phyloP scores from a whole-genome alignment of 2,888 invertebrate species.

The Tiphia femorata region DNA sequence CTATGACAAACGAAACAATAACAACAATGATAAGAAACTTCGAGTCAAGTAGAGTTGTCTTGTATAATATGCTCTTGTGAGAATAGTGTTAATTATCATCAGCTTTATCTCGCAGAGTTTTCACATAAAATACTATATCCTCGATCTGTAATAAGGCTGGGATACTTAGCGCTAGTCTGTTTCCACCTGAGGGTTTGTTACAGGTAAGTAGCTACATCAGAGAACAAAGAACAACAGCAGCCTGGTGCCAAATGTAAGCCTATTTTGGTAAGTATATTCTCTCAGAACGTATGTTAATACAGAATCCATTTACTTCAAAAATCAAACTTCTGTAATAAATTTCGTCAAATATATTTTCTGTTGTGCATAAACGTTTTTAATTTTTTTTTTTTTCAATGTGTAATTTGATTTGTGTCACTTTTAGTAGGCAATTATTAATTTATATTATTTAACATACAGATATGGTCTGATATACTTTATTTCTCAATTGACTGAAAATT shows the following conservation, averaged over 20 bases:
- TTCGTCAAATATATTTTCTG: too few species aligned
- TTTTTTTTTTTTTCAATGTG: too few species aligned
- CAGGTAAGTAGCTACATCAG: conserved; percentile 70
- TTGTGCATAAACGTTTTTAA: too few species aligned
- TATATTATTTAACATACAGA: too few species aligned
- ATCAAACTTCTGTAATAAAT: conserved; percentile 5
- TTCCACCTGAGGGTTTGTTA: conserved; percentile 77
- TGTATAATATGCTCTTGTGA: conserved; percentile 61
- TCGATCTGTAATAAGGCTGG: conserved; percentile 49
- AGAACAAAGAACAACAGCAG: conserved; percentile 62
- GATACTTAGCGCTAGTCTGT: conserved; percentile 66
- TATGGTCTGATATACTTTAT: too few species aligned
- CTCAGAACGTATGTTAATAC: conserved; percentile 28
- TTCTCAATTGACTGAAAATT: too few species aligned
- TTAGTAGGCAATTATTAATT: too few species aligned
- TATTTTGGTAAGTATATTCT: conserved; percentile 42
- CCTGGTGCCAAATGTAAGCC: conserved; percentile 57
- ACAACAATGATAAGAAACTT: background rate
- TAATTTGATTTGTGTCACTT: too few species aligned
- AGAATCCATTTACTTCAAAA: conserved; percentile 23
- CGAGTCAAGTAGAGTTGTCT: conserved; percentile 2
- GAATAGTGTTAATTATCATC: conserved; percentile 65
- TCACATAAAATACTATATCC: conserved; percentile 30
- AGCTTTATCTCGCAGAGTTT: conserved; percentile 48
- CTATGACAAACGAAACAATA: background rate